Percentiles rank a stretch among this genome's conserved stretches.
Conservation (phyloP, 2,888 invertebrate species). For the Drosophila peninsularis region DNA sequence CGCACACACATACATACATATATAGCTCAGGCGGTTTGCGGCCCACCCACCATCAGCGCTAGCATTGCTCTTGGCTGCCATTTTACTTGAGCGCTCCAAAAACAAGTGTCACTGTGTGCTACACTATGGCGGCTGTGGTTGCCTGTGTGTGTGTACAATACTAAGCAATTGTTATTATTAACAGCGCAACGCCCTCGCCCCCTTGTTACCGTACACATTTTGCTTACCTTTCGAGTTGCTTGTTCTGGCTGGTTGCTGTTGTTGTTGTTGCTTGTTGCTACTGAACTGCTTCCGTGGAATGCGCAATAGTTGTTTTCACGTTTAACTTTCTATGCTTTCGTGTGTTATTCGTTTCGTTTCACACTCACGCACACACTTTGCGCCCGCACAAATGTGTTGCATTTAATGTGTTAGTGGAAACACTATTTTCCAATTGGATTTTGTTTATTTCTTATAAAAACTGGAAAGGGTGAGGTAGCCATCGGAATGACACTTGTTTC, state of each 20-base stretch:
- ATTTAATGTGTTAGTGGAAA: conserved; percentile 52
- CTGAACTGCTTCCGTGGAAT: conserved; percentile 62
- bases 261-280: conserved; percentile 38
- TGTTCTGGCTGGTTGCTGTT: conserved; percentile 49
- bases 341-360: conserved; percentile 38
- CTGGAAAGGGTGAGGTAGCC: conserved; percentile 56
- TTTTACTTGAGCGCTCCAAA: conserved; percentile 71
- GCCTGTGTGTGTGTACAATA: conserved; percentile 48
- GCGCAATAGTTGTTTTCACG: conserved; percentile 65
- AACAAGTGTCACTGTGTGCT: conserved; percentile 60
- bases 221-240: conserved; percentile 63
- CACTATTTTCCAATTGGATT: conserved; percentile 58
- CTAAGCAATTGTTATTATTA: conserved; percentile 73
- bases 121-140: conserved; percentile 38
- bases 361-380: conserved; percentile 38
- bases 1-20: background rate
- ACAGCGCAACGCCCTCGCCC: conserved; percentile 28
- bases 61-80: conserved; percentile 59
- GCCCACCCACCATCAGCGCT: conserved; percentile 54
- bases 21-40: conserved; percentile 4
- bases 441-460: conserved; percentile 64
- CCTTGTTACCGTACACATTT: conserved; percentile 40
- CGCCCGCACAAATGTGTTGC: conserved; percentile 71
- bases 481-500: conserved; percentile 40
- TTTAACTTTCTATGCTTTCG: conserved; percentile 53